Evolutionary conservation across 1,140 invertebrate genomes (phyloP).

Genomic region (Liolophura sinensis): DNA sequence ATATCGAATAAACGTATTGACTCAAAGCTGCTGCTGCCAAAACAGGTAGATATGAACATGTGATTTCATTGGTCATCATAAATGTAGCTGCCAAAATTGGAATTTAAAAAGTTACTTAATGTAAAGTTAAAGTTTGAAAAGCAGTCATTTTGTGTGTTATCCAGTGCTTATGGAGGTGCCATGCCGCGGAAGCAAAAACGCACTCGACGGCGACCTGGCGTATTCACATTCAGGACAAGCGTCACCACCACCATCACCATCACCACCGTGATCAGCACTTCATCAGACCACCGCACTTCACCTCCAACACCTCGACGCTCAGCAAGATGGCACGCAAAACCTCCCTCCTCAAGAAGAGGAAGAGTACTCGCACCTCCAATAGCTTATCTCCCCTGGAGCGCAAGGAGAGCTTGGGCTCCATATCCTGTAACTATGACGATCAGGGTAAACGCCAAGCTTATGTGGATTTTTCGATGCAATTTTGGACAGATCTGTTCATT

Average conservation of each 20-base stretch:
- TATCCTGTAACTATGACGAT: too few species aligned
- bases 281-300: constrained; percentile 10
- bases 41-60: neutral
- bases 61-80: neutral
- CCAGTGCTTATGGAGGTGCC: constrained; percentile 94
- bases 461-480: too few species aligned
- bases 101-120: constrained; percentile 10
- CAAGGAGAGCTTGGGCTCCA: too few species aligned
- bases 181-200: constrained; percentile 66
- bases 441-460: too few species aligned
- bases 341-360: constrained; percentile 40
- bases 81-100: constrained; percentile 10
- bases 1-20: neutral
- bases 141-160: constrained; percentile 46
- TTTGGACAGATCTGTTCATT: too few species aligned
- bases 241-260: constrained; percentile 28
- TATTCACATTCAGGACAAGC: constrained; percentile 52
- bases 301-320: constrained; percentile 22
- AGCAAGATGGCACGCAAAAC: constrained; percentile 42
- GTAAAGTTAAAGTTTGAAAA: constrained; percentile 13
- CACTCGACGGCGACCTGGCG: constrained; percentile 57
- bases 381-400: too few species aligned
- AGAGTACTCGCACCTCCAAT: constrained; percentile 19
- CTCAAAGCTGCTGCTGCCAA: neutral
- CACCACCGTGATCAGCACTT: constrained; percentile 11